phyloP scores from a whole-genome alignment of 1,140 invertebrate species.

The Mya arenaria region DNA sequence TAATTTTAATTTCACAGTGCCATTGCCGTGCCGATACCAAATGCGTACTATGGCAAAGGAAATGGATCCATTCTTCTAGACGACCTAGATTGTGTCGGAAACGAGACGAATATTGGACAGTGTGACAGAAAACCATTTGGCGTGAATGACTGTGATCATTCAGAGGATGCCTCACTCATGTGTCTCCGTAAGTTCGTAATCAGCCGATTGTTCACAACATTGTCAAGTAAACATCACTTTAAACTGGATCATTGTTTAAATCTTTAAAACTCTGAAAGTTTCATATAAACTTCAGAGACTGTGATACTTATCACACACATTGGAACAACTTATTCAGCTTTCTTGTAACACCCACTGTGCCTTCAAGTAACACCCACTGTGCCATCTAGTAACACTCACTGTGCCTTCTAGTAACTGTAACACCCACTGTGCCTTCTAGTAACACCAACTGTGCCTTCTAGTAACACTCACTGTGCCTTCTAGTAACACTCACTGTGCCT shows the following conservation, averaged over 20 bases:
- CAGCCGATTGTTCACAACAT: no score
- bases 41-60: slow-evolving; percentile 64
- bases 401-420: no score
- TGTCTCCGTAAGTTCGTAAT: slow-evolving; percentile 56
- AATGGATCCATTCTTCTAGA: slow-evolving; percentile 81
- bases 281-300: no score
- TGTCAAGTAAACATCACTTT: no score
- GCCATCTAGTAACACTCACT: no score
- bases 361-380: no score
- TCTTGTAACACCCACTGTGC: no score
- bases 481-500: not conserved
- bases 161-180: slow-evolving; percentile 83
- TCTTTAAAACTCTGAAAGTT: no score
- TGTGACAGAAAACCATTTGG: slow-evolving; percentile 87
- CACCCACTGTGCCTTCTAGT: not conserved
- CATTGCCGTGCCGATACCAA: slow-evolving; percentile 39
- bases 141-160: slow-evolving; percentile 85
- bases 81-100: slow-evolving; percentile 85
- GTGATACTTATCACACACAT: no score
- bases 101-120: slow-evolving; percentile 86
- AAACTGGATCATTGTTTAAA: no score
- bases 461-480: not conserved
- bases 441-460: not conserved
- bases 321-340: no score
- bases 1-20: not conserved